Conservation (phyloP, 1,140 invertebrate genomes). For the Zeugodacus cucurbitae region DNA sequence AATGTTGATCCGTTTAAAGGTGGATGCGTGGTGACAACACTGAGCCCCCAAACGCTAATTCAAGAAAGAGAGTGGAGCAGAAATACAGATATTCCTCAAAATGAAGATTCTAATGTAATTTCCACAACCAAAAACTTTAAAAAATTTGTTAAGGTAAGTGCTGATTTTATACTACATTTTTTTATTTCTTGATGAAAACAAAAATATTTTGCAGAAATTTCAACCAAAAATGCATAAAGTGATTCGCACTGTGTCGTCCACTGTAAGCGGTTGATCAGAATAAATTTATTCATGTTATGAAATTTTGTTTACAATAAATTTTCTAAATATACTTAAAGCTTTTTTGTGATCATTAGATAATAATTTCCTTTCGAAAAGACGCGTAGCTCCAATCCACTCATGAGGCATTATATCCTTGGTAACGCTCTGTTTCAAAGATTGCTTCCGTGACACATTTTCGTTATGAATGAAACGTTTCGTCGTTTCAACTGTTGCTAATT, state of each 20-base stretch:
- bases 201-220: slow-evolving; percentile 39
- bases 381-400: slow-evolving; percentile 55
- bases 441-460: slow-evolving; percentile 51
- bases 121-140: slow-evolving; percentile 53
- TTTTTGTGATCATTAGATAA: slow-evolving; percentile 51
- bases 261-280: background rate
- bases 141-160: slow-evolving; percentile 56
- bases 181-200: background rate
- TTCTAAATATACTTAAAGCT: slow-evolving; percentile 59
- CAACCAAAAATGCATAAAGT: slow-evolving; percentile 11
- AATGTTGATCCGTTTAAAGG: background rate
- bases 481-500: slow-evolving; percentile 48
- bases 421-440: slow-evolving; percentile 45
- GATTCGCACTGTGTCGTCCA: slow-evolving; percentile 5
- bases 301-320: slow-evolving; percentile 60
- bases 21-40: background rate
- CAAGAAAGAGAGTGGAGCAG: background rate
- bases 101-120: background rate
- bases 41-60: background rate
- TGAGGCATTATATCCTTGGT: slow-evolving; percentile 54
- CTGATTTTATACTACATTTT: too few species aligned
- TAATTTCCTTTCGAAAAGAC: slow-evolving; percentile 55
- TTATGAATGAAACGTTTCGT: slow-evolving; percentile 52
- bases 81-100: background rate
- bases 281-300: background rate